Conservation (phyloP, 2,888 invertebrate species). For the Electrophaes corylata region DNA sequence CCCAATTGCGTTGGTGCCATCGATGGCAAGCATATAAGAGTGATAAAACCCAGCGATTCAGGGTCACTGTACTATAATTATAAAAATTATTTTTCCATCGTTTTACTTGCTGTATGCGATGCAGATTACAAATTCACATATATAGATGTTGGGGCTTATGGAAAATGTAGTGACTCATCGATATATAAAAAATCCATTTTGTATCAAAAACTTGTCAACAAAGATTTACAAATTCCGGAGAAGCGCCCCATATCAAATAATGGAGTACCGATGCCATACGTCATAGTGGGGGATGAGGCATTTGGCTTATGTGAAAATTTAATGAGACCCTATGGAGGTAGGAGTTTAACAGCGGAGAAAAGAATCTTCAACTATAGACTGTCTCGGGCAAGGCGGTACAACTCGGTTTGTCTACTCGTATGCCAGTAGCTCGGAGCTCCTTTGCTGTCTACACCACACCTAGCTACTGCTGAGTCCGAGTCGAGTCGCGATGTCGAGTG, state of each 20-base stretch:
- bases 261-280: conserved; percentile 28
- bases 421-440: conserved; percentile 40
- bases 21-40: conserved; percentile 33
- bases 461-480: conserved; percentile 32
- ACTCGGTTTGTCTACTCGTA: conserved; percentile 39
- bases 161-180: conserved; percentile 35
- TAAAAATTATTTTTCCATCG: conserved; percentile 43
- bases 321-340: conserved; percentile 28
- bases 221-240: conserved; percentile 28
- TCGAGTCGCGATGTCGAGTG: conserved; percentile 25
- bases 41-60: conserved; percentile 35
- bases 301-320: conserved; percentile 26
- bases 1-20: conserved; percentile 27
- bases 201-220: conserved; percentile 28
- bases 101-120: conserved; percentile 42
- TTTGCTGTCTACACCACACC: conserved; percentile 34
- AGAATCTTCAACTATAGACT: conserved; percentile 41
- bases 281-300: conserved; percentile 35
- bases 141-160: conserved; percentile 9
- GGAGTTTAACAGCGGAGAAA: conserved; percentile 20
- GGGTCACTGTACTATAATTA: conserved; percentile 43
- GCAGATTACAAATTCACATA: conserved; percentile 10
- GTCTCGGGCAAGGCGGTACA: conserved; percentile 37
- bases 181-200: conserved; percentile 26
- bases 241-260: conserved; percentile 28